Evolutionary conservation across 2,113 vertebrate genomes (phyloP), one percentile per base, ranked within the genome.

Genomic region (Corynorhinus townsendii): DNA sequence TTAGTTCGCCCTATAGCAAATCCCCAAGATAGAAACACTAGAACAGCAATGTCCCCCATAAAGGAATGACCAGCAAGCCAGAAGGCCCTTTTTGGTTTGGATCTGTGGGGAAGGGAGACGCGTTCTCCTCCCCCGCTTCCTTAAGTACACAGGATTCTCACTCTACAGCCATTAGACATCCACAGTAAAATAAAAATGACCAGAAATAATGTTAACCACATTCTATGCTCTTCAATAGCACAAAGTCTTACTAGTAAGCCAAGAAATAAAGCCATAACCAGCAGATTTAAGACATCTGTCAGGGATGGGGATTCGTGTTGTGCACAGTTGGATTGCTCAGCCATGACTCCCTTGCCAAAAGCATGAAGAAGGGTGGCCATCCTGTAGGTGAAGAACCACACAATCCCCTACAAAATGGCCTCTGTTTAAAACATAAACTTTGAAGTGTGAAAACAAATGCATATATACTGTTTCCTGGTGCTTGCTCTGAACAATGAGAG

Each of bases 391-490:
- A 83, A 72, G 62, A 86, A 45, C 11, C 59, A 90, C 59, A 89
- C 7, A 73, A 66, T 59, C 5, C 45, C 79, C 47, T 62, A 35
- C 12, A 96, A 86, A 90, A 72, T 90, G 68, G 24, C 43, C 69
- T 91, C 75, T 81, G 49, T 68, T 89, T 89, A 77, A 95, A 94
- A 93, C 17, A 56, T 22, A 85, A 76, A 89, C 43, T 80, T 79
- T 59, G 47, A 91, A 69, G 38, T 87, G 52, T 73, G 38, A 90
- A 92, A 88, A 88, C 59, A 95, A 89, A 91, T 19, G 24, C 72
- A 40, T 12, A 77, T 56, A 69, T 82, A 62, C 68, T 54, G 22
- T 71, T 89, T 86, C 47, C 43, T 86, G 11, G 49, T 38, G 11
- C 43, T 91, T 69, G 49, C 73, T 66, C 49, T 81, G 62, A 73